A percentile compares a stretch with the other conserved stretches of the same genome.
Evolutionary conservation across 35 echinoderm and acorn worm species (phyloP).

Genomic region (Anneissia japonica): DNA sequence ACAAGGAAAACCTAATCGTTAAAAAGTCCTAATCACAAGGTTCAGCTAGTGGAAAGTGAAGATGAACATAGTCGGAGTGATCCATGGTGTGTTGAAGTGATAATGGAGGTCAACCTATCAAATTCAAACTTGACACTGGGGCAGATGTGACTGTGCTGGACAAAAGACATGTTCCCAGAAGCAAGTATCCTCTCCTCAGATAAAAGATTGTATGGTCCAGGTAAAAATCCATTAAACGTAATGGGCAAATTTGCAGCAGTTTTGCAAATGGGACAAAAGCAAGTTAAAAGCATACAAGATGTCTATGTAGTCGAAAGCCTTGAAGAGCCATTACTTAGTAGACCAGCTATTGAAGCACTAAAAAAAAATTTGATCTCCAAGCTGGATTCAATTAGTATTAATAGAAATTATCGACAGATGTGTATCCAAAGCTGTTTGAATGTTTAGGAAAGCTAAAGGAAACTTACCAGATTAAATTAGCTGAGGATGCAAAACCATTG

Average conservation of each 20-base stretch:
- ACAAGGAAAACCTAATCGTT: not conserved
- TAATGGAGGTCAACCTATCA: not conserved
- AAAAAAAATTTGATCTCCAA: too few relatives aligned
- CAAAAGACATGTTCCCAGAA: not conserved
- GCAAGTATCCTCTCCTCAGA: not conserved
- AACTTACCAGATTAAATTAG: not conserved
- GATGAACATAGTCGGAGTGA: not conserved
- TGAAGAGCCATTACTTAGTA: not conserved
- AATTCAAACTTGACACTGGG: not conserved
- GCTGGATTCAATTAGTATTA: too few relatives aligned
- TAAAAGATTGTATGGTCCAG: not conserved
- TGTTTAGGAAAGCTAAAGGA: not conserved
- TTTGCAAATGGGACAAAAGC: not conserved
- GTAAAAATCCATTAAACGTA: not conserved
- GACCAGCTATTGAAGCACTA: not conserved
- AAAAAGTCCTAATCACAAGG: not conserved
- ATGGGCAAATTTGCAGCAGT: not conserved
- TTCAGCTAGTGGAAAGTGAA: not conserved
- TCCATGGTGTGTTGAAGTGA: not conserved
- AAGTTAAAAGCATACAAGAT: not conserved
- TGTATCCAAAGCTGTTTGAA: not conserved
- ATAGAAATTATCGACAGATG: not conserved
- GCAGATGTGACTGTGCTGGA: not conserved
- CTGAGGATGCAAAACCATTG: not conserved
- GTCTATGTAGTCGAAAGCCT: not conserved